Conservation (phyloP, 2,888 invertebrate species). For the Lobophora halterata region DNA sequence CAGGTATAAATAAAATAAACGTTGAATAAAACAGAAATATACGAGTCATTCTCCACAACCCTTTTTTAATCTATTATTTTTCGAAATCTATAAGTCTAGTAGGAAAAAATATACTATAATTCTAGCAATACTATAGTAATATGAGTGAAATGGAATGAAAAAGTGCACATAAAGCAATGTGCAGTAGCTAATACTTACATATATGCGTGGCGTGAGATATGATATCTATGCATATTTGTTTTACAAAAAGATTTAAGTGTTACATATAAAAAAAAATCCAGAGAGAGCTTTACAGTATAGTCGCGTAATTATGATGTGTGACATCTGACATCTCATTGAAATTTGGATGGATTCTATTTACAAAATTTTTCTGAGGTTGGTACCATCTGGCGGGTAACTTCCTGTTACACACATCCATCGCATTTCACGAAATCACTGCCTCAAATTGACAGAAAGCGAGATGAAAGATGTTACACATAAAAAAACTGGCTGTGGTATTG, state of each 20-base stretch:
- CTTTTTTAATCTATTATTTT: constrained; percentile 40
- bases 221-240: constrained; percentile 1
- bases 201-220: constrained; percentile 16
- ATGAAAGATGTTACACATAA: no score
- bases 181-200: constrained; percentile 29
- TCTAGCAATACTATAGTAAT: constrained; percentile 24
- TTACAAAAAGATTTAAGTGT: constrained; percentile 13
- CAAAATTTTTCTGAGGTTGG: no score
- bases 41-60: constrained; percentile 76
- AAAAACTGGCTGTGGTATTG: no score
- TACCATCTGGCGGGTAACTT: no score
- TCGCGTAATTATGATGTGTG: no score
- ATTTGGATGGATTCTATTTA: no score
- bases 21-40: constrained; percentile 22
- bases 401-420: no score
- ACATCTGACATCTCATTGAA: no score
- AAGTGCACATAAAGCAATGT: constrained; percentile 41
- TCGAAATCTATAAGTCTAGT: constrained; percentile 22
- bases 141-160: constrained; percentile 36
- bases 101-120: constrained; percentile 23
- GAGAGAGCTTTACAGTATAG: no score
- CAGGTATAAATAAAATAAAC: constrained; percentile 27
- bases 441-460: no score
- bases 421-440: no score
- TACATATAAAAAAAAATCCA: background rate